A percentile compares a stretch with the other conserved stretches of the same genome.
Conservation (phyloP, 2,888 invertebrate species). For the Eucera pruinosa region DNA sequence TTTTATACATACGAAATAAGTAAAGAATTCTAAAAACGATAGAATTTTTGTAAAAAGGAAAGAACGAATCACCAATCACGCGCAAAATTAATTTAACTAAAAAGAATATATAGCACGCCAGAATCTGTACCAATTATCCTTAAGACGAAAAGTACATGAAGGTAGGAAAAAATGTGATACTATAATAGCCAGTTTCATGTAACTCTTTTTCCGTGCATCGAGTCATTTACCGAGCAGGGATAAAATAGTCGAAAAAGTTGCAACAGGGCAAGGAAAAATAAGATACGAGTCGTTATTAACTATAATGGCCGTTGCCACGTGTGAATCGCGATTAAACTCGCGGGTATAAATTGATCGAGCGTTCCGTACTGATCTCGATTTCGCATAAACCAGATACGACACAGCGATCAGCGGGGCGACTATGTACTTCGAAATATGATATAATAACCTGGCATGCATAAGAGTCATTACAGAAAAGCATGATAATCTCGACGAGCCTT, state of each 20-base stretch:
- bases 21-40: neutral
- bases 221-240: neutral
- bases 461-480: slow-evolving; percentile 37
- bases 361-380: slow-evolving; percentile 33
- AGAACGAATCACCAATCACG: neutral
- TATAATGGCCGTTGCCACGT: slow-evolving; percentile 45
- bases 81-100: neutral
- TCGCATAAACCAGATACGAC: slow-evolving; percentile 41
- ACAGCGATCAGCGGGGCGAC: slow-evolving; percentile 25
- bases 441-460: slow-evolving; percentile 46
- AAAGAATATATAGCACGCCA: too few species aligned
- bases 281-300: slow-evolving; percentile 41
- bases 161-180: too few species aligned
- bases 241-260: slow-evolving; percentile 13
- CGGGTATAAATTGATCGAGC: slow-evolving; percentile 42
- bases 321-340: slow-evolving; percentile 52
- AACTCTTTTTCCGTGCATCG: neutral
- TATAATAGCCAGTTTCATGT: slow-evolving; percentile 15
- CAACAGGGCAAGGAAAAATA: slow-evolving; percentile 14
- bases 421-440: slow-evolving; percentile 26
- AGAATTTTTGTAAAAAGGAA: neutral
- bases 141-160: neutral
- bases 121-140: neutral
- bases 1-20: too few species aligned
- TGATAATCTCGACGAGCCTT: slow-evolving; percentile 20